Evolutionary conservation across 1,140 invertebrate species (phyloP).

Genomic region (Tribolium castaneum): DNA sequence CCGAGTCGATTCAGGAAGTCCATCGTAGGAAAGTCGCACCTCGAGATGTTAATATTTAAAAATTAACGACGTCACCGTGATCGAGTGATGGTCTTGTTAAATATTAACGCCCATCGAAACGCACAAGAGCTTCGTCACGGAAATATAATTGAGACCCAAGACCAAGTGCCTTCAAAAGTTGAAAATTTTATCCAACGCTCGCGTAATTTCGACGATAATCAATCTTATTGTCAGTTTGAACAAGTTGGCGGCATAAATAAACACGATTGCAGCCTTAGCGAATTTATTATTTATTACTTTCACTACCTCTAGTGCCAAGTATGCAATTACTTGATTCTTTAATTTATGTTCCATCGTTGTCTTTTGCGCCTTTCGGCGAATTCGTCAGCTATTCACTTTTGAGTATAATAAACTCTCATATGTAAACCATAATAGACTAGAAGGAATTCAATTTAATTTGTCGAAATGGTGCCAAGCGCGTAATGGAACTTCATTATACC

Average conservation of each 20-base stretch:
- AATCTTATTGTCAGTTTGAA: background rate
- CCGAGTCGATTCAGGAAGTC: background rate
- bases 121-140: background rate
- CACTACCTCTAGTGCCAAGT: background rate
- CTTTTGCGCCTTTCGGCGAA: background rate
- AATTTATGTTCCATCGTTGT: background rate
- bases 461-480: constrained; percentile 31
- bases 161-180: too few relatives aligned
- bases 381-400: background rate
- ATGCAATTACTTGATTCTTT: background rate
- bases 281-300: constrained; percentile 28
- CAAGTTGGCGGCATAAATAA: background rate
- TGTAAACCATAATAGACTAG: background rate
- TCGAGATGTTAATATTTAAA: constrained; percentile 13
- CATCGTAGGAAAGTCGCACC: background rate
- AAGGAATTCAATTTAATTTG: constrained; percentile 9
- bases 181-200: too few relatives aligned
- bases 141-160: too few relatives aligned
- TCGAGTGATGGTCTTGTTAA: background rate
- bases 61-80: background rate
- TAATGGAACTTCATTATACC: constrained; percentile 27
- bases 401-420: background rate
- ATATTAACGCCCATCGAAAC: constrained; percentile 1
- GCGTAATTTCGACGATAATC: background rate
- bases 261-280: background rate